Percentiles rank a stretch among this genome's conserved stretches.
Evolutionary conservation across 2,113 vertebrate species (phyloP).

Genomic region (Otus sunia): DNA sequence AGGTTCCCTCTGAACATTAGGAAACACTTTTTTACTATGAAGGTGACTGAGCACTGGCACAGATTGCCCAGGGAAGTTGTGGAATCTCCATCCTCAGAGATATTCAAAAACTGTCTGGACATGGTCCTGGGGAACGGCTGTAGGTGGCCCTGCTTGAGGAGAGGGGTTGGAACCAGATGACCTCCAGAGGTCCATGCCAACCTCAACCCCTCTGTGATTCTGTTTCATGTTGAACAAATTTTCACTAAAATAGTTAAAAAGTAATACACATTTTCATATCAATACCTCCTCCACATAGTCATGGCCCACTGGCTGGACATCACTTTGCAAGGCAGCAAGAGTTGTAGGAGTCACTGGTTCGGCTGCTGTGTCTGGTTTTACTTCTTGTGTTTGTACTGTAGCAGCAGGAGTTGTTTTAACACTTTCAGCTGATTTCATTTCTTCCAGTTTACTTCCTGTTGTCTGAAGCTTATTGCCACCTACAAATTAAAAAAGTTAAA

Average conservation of each 20-base stretch:
- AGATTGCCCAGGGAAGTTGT: background rate
- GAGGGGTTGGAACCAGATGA: background rate
- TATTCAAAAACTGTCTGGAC: background rate
- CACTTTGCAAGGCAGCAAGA: conserved; percentile 91
- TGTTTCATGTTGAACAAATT: background rate
- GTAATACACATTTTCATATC: background rate
- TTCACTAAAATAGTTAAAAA: background rate
- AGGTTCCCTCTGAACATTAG: background rate
- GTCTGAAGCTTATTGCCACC: conserved; percentile 94
- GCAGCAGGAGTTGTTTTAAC: conserved; percentile 76
- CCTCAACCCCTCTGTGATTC: background rate
- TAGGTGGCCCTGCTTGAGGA: background rate
- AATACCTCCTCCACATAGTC: conserved; percentile 98
- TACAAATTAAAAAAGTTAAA: conserved; percentile 52
- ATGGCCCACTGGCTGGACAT: conserved; percentile 96
- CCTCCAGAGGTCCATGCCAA: background rate
- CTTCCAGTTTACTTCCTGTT: conserved; percentile 86
- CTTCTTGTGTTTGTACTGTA: conserved; percentile 75
- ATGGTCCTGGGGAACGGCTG: background rate
- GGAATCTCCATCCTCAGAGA: background rate
- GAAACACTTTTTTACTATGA: background rate
- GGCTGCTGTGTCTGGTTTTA: conserved; percentile 78
- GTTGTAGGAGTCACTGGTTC: conserved; percentile 85
- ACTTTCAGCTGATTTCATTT: conserved; percentile 81
- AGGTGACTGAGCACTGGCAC: background rate